phyloP scores from a whole-genome alignment of 2,113 vertebrate species.

The Coracopsis vasa region DNA sequence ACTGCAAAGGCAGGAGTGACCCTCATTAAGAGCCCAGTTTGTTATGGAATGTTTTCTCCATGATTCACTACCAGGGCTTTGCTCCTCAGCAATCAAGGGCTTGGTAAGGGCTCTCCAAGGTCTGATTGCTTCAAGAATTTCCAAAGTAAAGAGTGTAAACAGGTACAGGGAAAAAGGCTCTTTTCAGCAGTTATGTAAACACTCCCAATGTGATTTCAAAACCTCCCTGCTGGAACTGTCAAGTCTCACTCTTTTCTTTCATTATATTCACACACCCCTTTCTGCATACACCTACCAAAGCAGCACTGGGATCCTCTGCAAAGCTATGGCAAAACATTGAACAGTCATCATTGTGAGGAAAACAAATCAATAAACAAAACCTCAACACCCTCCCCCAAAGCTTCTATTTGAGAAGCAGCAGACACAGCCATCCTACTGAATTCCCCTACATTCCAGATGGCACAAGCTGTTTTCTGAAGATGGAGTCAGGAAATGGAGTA shows the following conservation, averaged over 20 bases:
- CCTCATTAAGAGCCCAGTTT: conserved; percentile 83
- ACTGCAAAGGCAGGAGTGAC: conserved; percentile 64
- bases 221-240: conserved; percentile 56
- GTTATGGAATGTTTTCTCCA: conserved; percentile 83
- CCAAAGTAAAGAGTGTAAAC: conserved; percentile 87
- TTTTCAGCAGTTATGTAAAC: conserved; percentile 82
- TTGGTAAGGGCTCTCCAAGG: conserved; percentile 81
- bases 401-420: background rate
- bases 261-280: conserved; percentile 2
- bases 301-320: rapidly evolving
- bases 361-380: background rate
- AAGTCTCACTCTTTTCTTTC: conserved; percentile 47
- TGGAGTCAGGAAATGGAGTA: background rate
- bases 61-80: conserved; percentile 77
- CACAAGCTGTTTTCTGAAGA: background rate
- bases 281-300: background rate
- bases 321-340: background rate
- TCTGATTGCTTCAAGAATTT: conserved; percentile 79
- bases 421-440: too few relatives aligned
- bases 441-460: background rate
- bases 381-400: background rate
- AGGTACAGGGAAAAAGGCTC: conserved; percentile 83
- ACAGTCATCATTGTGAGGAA: background rate
- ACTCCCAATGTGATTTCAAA: conserved; percentile 57
- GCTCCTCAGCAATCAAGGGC: conserved; percentile 75